A percentile compares a stretch with the other conserved stretches of the same genome.
phyloP scores from a whole-genome alignment of 2,797 vertebrate genomes.

The Phaenicophaeus curvirostris region DNA sequence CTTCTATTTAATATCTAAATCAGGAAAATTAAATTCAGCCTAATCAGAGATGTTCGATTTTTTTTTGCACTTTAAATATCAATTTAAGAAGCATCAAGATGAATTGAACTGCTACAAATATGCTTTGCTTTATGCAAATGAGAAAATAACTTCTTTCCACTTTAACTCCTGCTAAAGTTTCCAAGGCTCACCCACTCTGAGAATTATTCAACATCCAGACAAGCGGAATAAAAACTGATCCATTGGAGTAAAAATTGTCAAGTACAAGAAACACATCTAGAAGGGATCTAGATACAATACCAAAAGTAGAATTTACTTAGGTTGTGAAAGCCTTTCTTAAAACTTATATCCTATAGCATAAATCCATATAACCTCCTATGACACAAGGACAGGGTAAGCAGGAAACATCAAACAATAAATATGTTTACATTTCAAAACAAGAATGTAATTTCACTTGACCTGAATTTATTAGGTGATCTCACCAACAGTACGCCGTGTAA shows the following conservation, averaged over 20 bases:
- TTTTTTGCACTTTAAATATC: constrained; percentile 59
- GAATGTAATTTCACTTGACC: neutral
- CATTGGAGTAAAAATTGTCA: neutral
- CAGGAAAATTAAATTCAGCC: constrained; percentile 65
- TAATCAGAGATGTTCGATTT: constrained; percentile 62
- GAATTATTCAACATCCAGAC: neutral
- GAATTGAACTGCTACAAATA: constrained; percentile 45
- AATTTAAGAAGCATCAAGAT: constrained; percentile 48
- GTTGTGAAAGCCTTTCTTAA: neutral
- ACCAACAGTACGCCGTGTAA: neutral
- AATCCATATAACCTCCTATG: neutral
- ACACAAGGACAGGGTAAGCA: neutral
- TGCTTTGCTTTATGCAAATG: constrained; percentile 47
- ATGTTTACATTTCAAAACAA: neutral
- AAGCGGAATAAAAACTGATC: neutral
- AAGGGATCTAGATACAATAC: neutral
- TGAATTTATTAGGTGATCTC: neutral
- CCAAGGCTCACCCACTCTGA: neutral
- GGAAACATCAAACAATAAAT: neutral
- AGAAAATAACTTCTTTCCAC: neutral
- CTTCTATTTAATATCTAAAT: constrained; percentile 63
- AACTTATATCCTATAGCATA: neutral
- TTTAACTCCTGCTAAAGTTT: constrained; percentile 8
- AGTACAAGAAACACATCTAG: neutral
- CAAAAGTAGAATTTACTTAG: neutral